These are phyloP conservation scores for Euclidia mi DNA, from an alignment of 2,888 invertebrate species.

Conservation along the genomic window DNA sequence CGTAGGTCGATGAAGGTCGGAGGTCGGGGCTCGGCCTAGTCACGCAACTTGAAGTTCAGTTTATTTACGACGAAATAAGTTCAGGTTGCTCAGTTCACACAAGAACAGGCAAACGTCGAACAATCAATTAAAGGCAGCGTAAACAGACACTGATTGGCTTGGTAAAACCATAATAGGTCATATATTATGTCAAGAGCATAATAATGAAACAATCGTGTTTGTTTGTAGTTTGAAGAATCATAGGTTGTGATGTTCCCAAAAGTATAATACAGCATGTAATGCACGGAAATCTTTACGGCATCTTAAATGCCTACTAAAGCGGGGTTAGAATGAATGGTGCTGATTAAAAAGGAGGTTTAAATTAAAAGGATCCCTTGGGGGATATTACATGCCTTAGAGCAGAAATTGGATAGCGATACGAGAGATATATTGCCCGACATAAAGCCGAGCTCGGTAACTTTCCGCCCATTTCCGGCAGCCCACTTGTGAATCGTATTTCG, in stretches of 20 bases:
- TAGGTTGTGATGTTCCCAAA: background rate
- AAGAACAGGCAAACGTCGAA: no score
- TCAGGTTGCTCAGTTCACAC: constrained; percentile 44
- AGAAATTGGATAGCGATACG: constrained; percentile 88
- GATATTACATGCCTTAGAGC: constrained; percentile 88
- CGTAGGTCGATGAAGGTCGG: constrained; percentile 75
- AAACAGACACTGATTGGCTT: background rate
- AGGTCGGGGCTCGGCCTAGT: constrained; percentile 65
- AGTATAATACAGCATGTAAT: constrained; percentile 10
- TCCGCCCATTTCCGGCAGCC: constrained; percentile 87
- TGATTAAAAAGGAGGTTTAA: constrained; percentile 83
- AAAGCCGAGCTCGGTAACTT: constrained; percentile 86
- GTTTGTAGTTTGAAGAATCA: background rate
- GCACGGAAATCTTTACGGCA: constrained; percentile 21
- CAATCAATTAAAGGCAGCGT: constrained; percentile 40
- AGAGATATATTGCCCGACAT: constrained; percentile 87
- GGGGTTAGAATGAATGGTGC: constrained; percentile 74
- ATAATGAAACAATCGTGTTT: no score
- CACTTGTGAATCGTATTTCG: constrained; percentile 89
- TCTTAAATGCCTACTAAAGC: constrained; percentile 42
- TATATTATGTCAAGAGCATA: no score
- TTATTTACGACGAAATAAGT: constrained; percentile 46
- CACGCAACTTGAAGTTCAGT: constrained; percentile 71
- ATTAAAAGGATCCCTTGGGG: constrained; percentile 81
- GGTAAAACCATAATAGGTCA: no score